Percentiles rank a stretch among this genome's conserved stretches.
phyloP scores from a whole-genome alignment of 2,113 vertebrate genomes.

The Grammomys dolichurus region DNA sequence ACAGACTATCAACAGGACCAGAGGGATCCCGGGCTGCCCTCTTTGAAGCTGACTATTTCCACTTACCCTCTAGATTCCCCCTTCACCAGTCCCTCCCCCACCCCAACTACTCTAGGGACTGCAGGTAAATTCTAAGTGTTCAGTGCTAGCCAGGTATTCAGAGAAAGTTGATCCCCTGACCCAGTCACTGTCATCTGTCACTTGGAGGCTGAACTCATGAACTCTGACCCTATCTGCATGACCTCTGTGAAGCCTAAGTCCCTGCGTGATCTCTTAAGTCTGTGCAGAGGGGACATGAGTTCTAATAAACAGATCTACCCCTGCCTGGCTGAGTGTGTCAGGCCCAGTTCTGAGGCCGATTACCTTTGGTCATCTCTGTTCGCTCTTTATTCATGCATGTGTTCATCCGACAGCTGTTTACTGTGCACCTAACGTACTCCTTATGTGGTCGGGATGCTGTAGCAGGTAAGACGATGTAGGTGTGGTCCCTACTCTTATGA shows the following conservation, averaged over 20 bases:
- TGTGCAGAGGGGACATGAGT: not conserved
- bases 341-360: not conserved
- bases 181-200: not conserved
- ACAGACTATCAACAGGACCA: not conserved
- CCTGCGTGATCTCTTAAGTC: not conserved
- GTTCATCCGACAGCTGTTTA: not conserved
- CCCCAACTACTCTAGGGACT: not conserved
- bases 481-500: not conserved
- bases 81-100: not conserved
- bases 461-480: not conserved
- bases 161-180: not conserved
- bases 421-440: not conserved
- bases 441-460: not conserved
- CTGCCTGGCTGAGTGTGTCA: accelerated
- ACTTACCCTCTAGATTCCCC: not conserved
- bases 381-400: not conserved
- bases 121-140: not conserved
- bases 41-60: not conserved
- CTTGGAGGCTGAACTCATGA: not conserved
- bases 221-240: not conserved
- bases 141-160: not conserved
- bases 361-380: not conserved
- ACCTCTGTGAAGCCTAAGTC: not conserved
- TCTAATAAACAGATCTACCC: not conserved
- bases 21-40: not conserved